Evolutionary conservation across 2,113 vertebrate genomes (phyloP).

Genomic region (Ivindomyrus marchei): DNA sequence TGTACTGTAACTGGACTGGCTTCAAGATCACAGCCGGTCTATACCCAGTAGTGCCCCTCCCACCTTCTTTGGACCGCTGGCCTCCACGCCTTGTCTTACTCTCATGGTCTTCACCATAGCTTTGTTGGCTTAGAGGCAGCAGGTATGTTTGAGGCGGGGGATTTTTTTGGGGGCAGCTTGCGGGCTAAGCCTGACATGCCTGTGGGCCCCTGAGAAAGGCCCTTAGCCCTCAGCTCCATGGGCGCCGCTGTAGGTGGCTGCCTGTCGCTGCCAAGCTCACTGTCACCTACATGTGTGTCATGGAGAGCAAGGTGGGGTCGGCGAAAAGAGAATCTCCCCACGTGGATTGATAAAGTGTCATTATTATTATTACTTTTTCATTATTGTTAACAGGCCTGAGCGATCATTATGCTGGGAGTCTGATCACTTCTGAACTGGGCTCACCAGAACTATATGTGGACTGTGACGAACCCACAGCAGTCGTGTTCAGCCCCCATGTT

Average conservation of each 20-base stretch:
- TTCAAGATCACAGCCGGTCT: not conserved
- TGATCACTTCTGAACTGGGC: not conserved
- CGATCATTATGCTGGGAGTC: not conserved
- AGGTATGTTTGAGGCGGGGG: not conserved
- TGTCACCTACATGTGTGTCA: not conserved
- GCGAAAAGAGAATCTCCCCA: no score
- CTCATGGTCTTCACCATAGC: not conserved
- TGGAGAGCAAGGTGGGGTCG: no score
- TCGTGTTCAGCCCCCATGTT: not conserved
- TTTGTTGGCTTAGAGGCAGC: not conserved
- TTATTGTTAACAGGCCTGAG: not conserved
- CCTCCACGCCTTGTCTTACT: not conserved
- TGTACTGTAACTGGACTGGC: not conserved
- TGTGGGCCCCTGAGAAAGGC: not conserved
- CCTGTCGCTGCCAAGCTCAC: no score
- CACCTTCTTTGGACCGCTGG: not conserved
- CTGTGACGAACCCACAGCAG: not conserved
- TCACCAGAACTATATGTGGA: not conserved
- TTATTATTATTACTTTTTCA: not conserved
- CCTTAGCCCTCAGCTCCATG: no score
- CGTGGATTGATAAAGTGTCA: not conserved
- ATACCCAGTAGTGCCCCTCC: no score
- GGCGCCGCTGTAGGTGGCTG: no score
- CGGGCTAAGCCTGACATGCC: not conserved
- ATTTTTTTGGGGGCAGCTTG: not conserved